A percentile compares a stretch with the other conserved stretches of the same genome.
phyloP scores from a whole-genome alignment of 2,113 vertebrate species.

The Dipodomys merriami region DNA sequence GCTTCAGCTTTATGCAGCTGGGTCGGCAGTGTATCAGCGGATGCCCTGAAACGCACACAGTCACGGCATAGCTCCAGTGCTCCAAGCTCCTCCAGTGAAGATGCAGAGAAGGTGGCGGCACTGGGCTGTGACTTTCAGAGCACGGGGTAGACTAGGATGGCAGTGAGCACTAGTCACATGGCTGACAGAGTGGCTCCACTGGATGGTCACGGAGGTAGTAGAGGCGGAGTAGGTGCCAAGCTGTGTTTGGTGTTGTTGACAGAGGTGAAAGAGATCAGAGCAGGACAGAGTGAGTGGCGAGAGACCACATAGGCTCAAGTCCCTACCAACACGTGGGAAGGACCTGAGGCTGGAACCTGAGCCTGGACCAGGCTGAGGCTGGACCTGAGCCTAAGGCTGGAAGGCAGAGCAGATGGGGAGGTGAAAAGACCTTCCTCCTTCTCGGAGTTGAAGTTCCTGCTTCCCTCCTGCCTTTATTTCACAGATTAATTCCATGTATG shows the following conservation, averaged over 20 bases:
- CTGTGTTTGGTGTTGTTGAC: fast-evolving
- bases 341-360: too few relatives aligned
- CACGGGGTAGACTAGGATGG: not conserved
- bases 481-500: not conserved
- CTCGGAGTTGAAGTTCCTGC: not conserved
- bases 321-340: not conserved
- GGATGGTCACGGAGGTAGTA: not conserved
- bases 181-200: not conserved
- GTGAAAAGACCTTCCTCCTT: fast-evolving
- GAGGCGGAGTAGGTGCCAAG: fast-evolving
- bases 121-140: not conserved
- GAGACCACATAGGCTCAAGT: not conserved
- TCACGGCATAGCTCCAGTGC: not conserved
- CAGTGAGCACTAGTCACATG: not conserved
- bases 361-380: too few relatives aligned
- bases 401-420: fast-evolving
- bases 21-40: not conserved
- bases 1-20: not conserved
- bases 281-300: not conserved
- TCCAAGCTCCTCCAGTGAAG: not conserved
- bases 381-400: not conserved
- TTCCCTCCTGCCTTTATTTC: not conserved
- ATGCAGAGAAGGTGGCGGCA: not conserved
- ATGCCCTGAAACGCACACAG: too few relatives aligned
- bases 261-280: not conserved